Evolutionary conservation across 2,888 invertebrate genomes (phyloP), one percentile per base, ranked within the genome.

Genomic region (Melanotus villosus): DNA sequence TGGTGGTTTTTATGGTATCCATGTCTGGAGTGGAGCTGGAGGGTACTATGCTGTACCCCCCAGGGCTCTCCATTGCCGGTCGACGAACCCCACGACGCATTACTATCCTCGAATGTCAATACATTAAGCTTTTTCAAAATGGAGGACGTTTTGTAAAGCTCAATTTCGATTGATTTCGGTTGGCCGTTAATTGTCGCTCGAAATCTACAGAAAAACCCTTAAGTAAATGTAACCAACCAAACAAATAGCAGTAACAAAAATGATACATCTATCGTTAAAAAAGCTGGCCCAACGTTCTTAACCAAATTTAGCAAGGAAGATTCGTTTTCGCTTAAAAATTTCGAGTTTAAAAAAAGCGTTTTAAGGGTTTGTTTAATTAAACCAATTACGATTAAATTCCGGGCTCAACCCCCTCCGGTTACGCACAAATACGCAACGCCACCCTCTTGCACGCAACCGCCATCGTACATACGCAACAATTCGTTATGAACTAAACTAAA

Each of bases 41-140:
- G 67, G 87, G 86, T 80, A 85, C 85, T 84, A 87, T 85, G 82
- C 85, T 86, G 85, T 87, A 87, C 85, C 84, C 87, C 74, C 80
- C 78, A 72, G 83, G 80, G 85, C 81, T 80, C 71, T 76, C 76
- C 71, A 73, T 69, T 60, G 76, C 74, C 71, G 78, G 76, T 70
- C 79, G 78, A 60, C 79, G 76, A 70, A 78, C 76, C 73, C 86
- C 84, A 73, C 89, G 88, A 86, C 88, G 89, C 89, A 89, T 89
- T 76, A 30, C 62, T 38, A 63, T 69, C 60, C 69, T 65, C 65
- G 50, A 66, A 65, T 65, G 71, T 71, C 68, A 71, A 68, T 68
- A 65, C 65, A 71, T 71, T 65, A 65, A 65, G 60, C 62, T 65
- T 71, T 68, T 66, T 59, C 71, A 71, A 71, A 68, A 71, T 71